A percentile compares a stretch with the other conserved stretches of the same genome.
Evolutionary conservation across 2,797 vertebrate genomes (phyloP).

Genomic region (Poecile montanus): DNA sequence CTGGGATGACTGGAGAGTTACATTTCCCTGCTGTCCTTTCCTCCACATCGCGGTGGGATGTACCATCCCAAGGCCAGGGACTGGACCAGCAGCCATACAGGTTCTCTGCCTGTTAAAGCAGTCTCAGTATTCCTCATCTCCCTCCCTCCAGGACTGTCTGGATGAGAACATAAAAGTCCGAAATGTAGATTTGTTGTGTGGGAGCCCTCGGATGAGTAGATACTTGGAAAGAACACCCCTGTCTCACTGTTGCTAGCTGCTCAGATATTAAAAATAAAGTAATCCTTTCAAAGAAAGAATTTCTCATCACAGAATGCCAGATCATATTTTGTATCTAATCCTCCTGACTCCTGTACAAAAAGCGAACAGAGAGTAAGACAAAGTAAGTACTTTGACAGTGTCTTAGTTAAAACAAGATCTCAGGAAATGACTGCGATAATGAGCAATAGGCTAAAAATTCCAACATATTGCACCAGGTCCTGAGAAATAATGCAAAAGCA

Average conservation of each 20-base stretch:
- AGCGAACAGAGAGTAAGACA: neutral
- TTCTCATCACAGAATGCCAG: neutral
- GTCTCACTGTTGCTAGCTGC: neutral
- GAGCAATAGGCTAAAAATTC: conserved; percentile 51
- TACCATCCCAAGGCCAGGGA: neutral
- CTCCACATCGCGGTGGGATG: neutral
- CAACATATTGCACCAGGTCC: conserved; percentile 45
- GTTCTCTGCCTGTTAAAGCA: neutral
- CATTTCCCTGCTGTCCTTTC: neutral
- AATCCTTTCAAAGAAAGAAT: neutral
- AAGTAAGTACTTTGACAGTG: conserved; percentile 16
- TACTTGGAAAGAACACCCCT: neutral
- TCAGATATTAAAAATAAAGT: neutral
- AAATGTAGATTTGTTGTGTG: neutral
- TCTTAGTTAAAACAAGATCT: conserved; percentile 31
- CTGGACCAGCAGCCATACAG: neutral
- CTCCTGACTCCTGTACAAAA: neutral
- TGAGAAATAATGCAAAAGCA: conserved; percentile 45
- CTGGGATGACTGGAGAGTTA: neutral
- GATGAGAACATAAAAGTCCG: neutral
- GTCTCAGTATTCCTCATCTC: neutral
- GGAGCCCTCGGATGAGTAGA: neutral
- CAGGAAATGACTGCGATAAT: conserved; percentile 34
- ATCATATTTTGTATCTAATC: neutral
- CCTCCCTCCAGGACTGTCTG: neutral